Conservation (phyloP, 2,797 vertebrate species). For the Myotis planiceps region DNA sequence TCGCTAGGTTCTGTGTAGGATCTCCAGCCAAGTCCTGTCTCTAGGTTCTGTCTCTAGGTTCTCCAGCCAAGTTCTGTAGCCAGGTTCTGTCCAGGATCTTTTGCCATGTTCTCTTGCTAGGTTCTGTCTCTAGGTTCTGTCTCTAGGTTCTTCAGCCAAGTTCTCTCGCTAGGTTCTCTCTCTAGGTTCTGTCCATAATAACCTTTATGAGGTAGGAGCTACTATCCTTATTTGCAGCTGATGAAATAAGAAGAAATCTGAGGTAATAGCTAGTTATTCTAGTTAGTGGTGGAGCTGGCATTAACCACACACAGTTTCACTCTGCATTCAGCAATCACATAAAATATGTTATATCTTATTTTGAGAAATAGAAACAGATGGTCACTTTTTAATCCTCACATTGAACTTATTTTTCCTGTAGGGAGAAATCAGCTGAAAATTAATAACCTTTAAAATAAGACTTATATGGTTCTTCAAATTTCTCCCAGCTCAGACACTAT, state of each 20-base stretch:
- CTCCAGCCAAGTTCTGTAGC: too few species aligned
- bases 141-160: too few species aligned
- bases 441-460: constrained; percentile 38
- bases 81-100: too few species aligned
- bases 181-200: too few species aligned
- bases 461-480: background rate
- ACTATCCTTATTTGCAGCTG: background rate
- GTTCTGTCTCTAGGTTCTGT: too few species aligned
- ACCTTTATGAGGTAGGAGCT: background rate
- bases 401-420: background rate
- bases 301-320: background rate
- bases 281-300: background rate
- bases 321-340: background rate
- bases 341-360: background rate
- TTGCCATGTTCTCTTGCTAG: too few species aligned
- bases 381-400: background rate
- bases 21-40: too few species aligned
- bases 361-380: constrained; percentile 3
- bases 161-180: too few species aligned
- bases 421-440: constrained; percentile 29
- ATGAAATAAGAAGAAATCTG: background rate
- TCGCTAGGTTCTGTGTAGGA: too few species aligned
- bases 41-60: too few species aligned
- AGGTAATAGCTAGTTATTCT: background rate
- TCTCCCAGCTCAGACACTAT: background rate